Percentiles rank a stretch among this genome's conserved stretches.
Conservation (phyloP, 2,797 vertebrate genomes). For the Carapus acus region DNA sequence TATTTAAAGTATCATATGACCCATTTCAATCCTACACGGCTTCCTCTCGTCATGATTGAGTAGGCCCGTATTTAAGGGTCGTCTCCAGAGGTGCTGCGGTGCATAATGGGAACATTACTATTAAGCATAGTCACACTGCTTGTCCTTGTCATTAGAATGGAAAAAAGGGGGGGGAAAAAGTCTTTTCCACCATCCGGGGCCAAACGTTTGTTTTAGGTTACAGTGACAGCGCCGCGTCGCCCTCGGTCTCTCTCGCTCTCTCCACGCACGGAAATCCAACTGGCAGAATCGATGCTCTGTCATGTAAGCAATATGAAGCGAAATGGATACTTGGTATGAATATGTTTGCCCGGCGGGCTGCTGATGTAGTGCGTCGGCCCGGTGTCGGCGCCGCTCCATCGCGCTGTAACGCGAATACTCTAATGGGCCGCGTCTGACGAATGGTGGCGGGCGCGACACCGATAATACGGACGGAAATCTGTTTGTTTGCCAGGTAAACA, state of each 20-base stretch:
- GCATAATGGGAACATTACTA: conserved; percentile 65
- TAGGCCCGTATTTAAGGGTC: conserved; percentile 63
- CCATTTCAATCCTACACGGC: conserved; percentile 69
- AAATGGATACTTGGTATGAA: conserved; percentile 34
- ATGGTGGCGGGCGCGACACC: conserved; percentile 50
- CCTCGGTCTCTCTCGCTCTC: too few species aligned
- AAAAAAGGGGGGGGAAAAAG: conserved; percentile 32
- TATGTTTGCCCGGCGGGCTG: conserved; percentile 37
- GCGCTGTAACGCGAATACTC: conserved; percentile 51
- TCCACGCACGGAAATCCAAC: conserved; percentile 43
- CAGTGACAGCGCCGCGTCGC: conserved; percentile 28
- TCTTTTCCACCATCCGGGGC: conserved; percentile 33
- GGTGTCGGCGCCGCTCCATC: conserved; percentile 36
- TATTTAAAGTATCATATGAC: conserved; percentile 77
- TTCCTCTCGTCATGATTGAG: conserved; percentile 69
- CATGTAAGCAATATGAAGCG: conserved; percentile 59
- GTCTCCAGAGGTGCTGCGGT: conserved; percentile 61
- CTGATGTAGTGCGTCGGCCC: conserved; percentile 42
- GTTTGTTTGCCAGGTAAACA: conserved; percentile 48
- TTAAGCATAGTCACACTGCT: conserved; percentile 52
- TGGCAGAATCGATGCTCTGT: conserved; percentile 57
- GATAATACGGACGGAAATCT: conserved; percentile 51
- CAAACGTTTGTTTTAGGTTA: conserved; percentile 50
- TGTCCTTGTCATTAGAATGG: conserved; percentile 59
- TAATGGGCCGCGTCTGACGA: conserved; percentile 59